phyloP scores from a whole-genome alignment of 2,888 invertebrate species.

The Apamea sordens region DNA sequence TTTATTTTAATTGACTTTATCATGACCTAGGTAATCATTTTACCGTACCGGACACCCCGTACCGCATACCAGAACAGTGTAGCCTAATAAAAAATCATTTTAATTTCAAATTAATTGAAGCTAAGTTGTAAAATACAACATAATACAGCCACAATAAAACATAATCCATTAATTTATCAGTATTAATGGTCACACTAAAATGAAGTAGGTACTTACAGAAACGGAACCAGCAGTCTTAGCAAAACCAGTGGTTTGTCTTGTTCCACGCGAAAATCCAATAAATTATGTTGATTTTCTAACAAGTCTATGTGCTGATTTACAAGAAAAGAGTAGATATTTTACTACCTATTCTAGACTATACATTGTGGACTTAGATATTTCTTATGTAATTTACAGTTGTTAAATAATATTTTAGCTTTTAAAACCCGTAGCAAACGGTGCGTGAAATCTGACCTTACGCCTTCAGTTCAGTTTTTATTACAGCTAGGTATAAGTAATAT shows the following conservation, averaged over 20 bases:
- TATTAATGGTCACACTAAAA: slow-evolving; percentile 16
- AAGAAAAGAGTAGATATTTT: slow-evolving; percentile 17
- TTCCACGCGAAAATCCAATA: slow-evolving; percentile 39
- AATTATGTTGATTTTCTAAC: slow-evolving; percentile 33
- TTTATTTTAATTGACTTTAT: slow-evolving; percentile 7
- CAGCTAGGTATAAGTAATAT: slow-evolving; percentile 21
- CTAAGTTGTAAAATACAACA: neutral
- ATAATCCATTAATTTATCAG: neutral
- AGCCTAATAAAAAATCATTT: neutral
- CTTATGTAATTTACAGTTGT: neutral
- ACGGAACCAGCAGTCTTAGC: slow-evolving; percentile 12
- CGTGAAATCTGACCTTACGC: slow-evolving; percentile 39
- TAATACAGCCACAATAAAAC: neutral
- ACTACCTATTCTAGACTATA: neutral
- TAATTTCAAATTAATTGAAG: slow-evolving; percentile 13
- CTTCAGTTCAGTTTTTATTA: slow-evolving; percentile 31
- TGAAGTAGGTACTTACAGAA: slow-evolving; percentile 16
- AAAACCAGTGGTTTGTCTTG: slow-evolving; percentile 20
- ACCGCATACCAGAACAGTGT: neutral
- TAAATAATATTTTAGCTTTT: slow-evolving; percentile 16
- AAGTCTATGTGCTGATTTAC: slow-evolving; percentile 3
- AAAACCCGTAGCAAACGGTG: slow-evolving; percentile 10
- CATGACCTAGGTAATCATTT: neutral
- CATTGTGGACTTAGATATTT: neutral
- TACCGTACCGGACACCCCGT: neutral